Evolutionary conservation across 2,797 vertebrate species (phyloP), one percentile per base, ranked within the genome.

Genomic region (Pteronotus mesoamericanus): DNA sequence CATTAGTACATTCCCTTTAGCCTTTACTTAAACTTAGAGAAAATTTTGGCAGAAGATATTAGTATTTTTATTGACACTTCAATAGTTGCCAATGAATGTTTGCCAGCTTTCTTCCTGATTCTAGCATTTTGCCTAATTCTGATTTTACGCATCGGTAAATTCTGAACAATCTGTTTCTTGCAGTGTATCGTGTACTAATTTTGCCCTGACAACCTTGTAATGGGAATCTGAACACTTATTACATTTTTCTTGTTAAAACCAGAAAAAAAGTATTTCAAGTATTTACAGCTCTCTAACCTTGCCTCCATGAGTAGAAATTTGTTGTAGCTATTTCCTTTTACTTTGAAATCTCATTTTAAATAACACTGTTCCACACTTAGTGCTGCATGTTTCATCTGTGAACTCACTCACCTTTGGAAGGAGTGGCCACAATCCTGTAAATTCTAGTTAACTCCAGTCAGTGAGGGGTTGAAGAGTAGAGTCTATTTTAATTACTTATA

Each of bases 161-260:
- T 97, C 96, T 96, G 96, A 98, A 97, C 95, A 98, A 97, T 98
- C 92, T 9, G 0, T 91, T 64, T 95, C 97, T 98, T 5, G 0
- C 82, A 97, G 85, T 2, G 1, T 46, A 97, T 86, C 68, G 4
- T 97, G 92, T 92, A 87, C 96, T 98, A 96, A 98, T 98, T 98
- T 98, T 98, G n/a, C 82, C 97, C 96, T 98, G 97, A 98, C 97
- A 98, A 90, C 59, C 75, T 97, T 97, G 44, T 97, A 98, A 97
- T 97, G 53, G 94, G 64, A 97, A 98, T 97, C 97, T 96, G 94
- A 98, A 97, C 85, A 97, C 69, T 96, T 96, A 94, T 0, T 97
- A 84, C n/a, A 51, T 90, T 96, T 97, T 97, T 96, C 55, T 96
- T 96, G 93, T 86, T 96, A 92, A 98, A 98, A 97, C 66, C 26